phyloP scores from a whole-genome alignment of 1,140 invertebrate species.

The Diploscapter pachys region DNA sequence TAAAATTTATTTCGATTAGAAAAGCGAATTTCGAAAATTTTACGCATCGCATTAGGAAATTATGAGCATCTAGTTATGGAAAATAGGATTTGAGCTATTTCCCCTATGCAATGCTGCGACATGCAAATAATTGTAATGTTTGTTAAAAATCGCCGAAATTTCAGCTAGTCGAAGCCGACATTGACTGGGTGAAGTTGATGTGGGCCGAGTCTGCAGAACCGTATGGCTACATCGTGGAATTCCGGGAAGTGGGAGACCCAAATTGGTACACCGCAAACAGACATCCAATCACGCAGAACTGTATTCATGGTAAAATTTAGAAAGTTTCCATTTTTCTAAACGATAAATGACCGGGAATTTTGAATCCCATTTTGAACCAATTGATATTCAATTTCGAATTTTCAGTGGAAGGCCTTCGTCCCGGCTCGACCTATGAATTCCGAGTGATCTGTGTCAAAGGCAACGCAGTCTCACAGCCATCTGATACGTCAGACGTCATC shows the following conservation, averaged over 20 bases:
- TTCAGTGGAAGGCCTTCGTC: slow-evolving; percentile 51
- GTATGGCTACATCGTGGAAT: slow-evolving; percentile 52
- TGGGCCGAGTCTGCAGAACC: slow-evolving; percentile 40
- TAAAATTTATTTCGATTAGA: too few species aligned
- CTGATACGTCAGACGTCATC: slow-evolving; percentile 46
- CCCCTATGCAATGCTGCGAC: too few species aligned
- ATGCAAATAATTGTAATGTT: too few species aligned
- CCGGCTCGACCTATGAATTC: slow-evolving; percentile 54
- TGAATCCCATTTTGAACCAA: too few species aligned
- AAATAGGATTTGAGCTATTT: too few species aligned
- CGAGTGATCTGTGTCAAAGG: slow-evolving; percentile 45
- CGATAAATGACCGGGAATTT: not conserved
- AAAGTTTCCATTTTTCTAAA: not conserved
- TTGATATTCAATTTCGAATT: not conserved
- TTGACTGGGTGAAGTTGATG: slow-evolving; percentile 46
- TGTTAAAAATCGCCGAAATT: too few species aligned
- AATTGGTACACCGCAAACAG: slow-evolving; percentile 40
- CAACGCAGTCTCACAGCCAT: slow-evolving; percentile 36
- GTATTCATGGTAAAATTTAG: slow-evolving; percentile 37
- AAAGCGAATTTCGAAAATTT: too few species aligned
- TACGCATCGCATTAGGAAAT: too few species aligned
- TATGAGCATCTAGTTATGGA: too few species aligned
- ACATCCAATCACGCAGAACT: slow-evolving; percentile 34
- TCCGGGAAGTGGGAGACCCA: slow-evolving; percentile 48
- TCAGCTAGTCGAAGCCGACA: slow-evolving; percentile 41